Evolutionary conservation across 1,140 invertebrate genomes (phyloP).

Genomic region (Trichoplusia ni): DNA sequence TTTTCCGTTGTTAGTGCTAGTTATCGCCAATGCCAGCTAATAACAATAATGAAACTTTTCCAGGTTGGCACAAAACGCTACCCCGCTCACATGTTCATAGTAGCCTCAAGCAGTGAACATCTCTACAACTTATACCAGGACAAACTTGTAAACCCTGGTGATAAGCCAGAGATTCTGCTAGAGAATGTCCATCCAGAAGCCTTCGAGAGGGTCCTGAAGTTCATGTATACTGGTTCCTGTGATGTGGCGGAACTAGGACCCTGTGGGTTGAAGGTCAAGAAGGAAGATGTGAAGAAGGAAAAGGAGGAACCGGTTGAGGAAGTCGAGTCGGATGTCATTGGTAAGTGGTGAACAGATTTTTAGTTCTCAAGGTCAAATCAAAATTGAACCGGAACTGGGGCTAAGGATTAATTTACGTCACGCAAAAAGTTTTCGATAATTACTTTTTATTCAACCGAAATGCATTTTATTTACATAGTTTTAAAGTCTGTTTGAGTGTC

Average conservation of each 20-base stretch:
- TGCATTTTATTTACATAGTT: no score
- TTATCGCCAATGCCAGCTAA: no score
- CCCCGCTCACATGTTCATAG: conserved; percentile 87
- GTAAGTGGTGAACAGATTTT: no score
- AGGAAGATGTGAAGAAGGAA: conserved; percentile 60
- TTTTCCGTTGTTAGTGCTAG: no score
- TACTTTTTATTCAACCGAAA: no score
- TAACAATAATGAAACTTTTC: neutral
- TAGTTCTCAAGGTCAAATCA: no score
- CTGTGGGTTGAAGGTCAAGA: conserved; percentile 69
- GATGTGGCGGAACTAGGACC: conserved; percentile 82
- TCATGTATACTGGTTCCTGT: conserved; percentile 86
- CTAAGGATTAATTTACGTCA: no score
- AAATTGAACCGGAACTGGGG: no score
- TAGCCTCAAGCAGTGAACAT: conserved; percentile 83
- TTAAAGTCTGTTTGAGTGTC: no score
- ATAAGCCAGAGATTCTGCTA: conserved; percentile 67
- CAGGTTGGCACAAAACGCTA: conserved; percentile 80
- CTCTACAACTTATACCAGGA: conserved; percentile 73
- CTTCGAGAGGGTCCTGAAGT: conserved; percentile 85
- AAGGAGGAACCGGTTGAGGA: conserved; percentile 53
- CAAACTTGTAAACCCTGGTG: conserved; percentile 35
- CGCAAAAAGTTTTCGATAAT: no score
- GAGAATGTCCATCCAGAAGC: conserved; percentile 83
- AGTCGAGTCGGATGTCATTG: conserved; percentile 54